Evolutionary conservation across 1,140 invertebrate genomes (phyloP).

Genomic region (Pomphorhynchus laevis): DNA sequence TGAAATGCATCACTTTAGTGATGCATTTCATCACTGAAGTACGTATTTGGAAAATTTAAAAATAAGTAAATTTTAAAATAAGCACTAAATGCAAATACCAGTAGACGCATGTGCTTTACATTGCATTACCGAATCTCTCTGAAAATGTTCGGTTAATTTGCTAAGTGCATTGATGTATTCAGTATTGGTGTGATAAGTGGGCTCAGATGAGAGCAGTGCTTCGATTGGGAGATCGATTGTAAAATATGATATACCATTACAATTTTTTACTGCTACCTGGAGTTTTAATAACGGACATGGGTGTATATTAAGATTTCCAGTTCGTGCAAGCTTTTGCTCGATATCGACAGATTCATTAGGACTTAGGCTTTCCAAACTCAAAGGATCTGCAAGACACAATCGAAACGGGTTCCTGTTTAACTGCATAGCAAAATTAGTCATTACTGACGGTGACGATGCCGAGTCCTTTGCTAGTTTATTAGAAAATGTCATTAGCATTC

Average conservation of each 20-base stretch:
- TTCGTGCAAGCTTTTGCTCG: slow-evolving; percentile 63
- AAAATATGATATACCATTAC: slow-evolving; percentile 92
- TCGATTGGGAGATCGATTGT: slow-evolving; percentile 62
- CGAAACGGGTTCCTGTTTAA: slow-evolving; percentile 57
- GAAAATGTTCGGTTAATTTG: too few species aligned
- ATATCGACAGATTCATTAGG: slow-evolving; percentile 46
- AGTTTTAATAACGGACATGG: slow-evolving; percentile 13
- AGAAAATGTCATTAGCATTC: slow-evolving; percentile 74
- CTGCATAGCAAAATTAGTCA: slow-evolving; percentile 76
- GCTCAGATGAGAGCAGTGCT: too few species aligned
- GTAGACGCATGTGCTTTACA: too few species aligned
- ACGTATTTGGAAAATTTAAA: too few species aligned
- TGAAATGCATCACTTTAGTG: too few species aligned
- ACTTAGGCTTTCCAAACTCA: slow-evolving; percentile 40
- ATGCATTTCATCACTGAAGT: too few species aligned
- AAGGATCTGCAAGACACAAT: slow-evolving; percentile 24
- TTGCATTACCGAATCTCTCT: too few species aligned
- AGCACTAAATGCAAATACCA: too few species aligned
- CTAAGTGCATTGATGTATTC: too few species aligned
- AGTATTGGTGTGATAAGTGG: too few species aligned
- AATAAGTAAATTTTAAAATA: too few species aligned
- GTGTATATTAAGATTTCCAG: neutral
- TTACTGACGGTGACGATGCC: too few species aligned
- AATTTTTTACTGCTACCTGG: slow-evolving; percentile 84
- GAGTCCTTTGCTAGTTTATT: slow-evolving; percentile 97